These are phyloP conservation scores for Echinometra lucunter DNA, from an alignment of 53 echinoderm and acorn worm species.

Conservation along the genomic window DNA sequence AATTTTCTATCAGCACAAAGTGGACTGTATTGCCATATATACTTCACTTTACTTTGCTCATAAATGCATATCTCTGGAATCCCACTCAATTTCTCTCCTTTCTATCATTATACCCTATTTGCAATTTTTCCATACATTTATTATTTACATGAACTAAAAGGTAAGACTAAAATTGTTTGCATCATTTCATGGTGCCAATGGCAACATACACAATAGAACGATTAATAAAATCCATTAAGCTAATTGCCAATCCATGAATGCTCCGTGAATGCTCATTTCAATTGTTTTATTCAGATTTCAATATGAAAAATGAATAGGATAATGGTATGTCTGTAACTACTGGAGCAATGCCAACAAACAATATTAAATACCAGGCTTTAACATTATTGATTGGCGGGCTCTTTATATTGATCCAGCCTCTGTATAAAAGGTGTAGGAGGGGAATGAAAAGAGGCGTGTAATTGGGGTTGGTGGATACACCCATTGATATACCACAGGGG, in stretches of 20 bases:
- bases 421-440: neutral
- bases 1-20: no score
- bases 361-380: neutral
- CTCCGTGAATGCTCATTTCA: neutral
- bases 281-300: neutral
- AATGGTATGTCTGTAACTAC: neutral
- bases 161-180: no score
- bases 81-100: neutral
- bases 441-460: neutral
- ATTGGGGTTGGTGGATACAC: neutral
- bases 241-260: neutral
- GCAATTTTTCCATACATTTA: no score
- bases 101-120: no score
- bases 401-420: neutral
- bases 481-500: neutral
- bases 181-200: neutral
- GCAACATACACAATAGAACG: neutral
- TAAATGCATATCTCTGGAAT: neutral
- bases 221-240: neutral
- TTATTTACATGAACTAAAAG: no score
- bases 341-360: neutral
- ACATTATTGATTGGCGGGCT: neutral
- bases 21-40: no score
- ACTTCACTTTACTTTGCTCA: no score
- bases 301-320: neutral